These are phyloP conservation scores for Candidula unifasciata DNA, from an alignment of 2,888 invertebrate genomes.

Conservation along the genomic window DNA sequence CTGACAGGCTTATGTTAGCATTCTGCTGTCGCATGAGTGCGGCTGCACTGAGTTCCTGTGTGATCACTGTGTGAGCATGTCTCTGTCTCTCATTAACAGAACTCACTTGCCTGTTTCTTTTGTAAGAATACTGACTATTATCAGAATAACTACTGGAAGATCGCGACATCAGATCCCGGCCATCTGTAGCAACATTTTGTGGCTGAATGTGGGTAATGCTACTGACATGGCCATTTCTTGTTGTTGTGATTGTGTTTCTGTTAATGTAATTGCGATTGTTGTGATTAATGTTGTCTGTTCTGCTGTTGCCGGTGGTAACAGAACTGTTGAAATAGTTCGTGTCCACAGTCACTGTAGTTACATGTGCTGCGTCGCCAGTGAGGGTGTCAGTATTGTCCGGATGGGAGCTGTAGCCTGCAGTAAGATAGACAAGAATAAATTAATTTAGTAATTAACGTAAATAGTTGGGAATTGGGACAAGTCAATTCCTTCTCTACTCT, in stretches of 20 bases:
- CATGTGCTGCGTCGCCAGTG: conserved; percentile 29
- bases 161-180: not conserved
- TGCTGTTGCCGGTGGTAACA: not conserved
- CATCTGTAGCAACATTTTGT: not conserved
- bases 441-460: not conserved
- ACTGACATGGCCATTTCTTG: not conserved
- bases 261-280: not conserved
- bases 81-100: not conserved
- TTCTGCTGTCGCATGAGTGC: not conserved
- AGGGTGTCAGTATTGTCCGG: not conserved
- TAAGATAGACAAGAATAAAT: not conserved
- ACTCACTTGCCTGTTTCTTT: not conserved
- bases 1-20: not conserved
- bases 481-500: too few species aligned
- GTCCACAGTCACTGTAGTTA: not conserved
- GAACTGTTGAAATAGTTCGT: not conserved
- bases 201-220: conserved; percentile 6
- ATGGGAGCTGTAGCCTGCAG: not conserved
- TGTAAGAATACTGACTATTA: not conserved
- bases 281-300: not conserved
- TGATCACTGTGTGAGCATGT: not conserved
- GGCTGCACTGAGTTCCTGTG: not conserved
- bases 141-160: not conserved
- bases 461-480: too few species aligned
- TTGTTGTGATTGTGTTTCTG: conserved; percentile 9